These are phyloP conservation scores for Orthonychiurus folsomi DNA, from an alignment of 2,888 invertebrate genomes.

Conservation along the genomic window DNA sequence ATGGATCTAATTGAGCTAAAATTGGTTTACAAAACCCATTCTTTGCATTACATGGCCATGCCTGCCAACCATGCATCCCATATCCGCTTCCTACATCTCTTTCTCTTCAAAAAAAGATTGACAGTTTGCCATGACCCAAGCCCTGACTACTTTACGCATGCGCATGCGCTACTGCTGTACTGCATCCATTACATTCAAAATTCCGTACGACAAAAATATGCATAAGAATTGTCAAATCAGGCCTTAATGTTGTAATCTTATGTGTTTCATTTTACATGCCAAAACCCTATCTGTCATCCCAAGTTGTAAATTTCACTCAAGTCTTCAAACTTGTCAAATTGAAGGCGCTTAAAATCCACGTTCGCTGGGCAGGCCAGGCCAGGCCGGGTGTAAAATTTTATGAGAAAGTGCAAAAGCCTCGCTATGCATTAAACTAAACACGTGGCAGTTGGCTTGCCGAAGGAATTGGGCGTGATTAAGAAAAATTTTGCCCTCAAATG, in stretches of 20 bases:
- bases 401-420: constrained; percentile 8
- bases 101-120: no score
- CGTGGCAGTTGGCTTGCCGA: no score
- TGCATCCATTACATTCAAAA: no score
- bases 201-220: no score
- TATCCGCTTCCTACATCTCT: no score
- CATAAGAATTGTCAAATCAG: background rate
- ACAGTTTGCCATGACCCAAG: constrained; percentile 1
- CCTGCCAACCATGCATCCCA: background rate
- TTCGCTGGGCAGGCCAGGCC: background rate
- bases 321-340: background rate
- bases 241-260: no score
- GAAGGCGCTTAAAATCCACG: no score
- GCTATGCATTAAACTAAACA: constrained; percentile 2
- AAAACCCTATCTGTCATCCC: background rate
- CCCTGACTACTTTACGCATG: no score
- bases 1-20: background rate
- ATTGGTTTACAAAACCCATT: background rate
- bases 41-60: background rate
- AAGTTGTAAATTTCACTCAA: background rate
- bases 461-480: constrained; percentile 13
- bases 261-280: no score
- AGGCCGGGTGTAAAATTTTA: background rate
- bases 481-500: constrained; percentile 7
- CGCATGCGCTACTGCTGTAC: background rate